phyloP scores from a whole-genome alignment of 1,140 invertebrate genomes.

The Drosophila mauritiana region DNA sequence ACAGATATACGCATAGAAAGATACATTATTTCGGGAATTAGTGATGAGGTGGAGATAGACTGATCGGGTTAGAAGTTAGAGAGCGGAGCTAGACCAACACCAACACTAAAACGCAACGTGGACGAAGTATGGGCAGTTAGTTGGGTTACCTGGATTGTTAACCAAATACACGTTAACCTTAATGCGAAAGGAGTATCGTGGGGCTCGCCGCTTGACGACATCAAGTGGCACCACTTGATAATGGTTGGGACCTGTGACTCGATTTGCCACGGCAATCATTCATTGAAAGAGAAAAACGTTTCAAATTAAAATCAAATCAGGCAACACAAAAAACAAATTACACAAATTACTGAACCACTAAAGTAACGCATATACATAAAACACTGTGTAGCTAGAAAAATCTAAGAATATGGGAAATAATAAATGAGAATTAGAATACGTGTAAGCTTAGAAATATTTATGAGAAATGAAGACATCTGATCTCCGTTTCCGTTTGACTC shows the following conservation, averaged over 20 bases:
- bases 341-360: constrained; percentile 32
- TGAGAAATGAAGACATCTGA: neutral
- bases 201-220: constrained; percentile 76
- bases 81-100: constrained; percentile 22
- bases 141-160: constrained; percentile 82
- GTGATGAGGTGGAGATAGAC: constrained; percentile 8
- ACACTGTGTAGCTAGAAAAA: neutral
- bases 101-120: constrained; percentile 19
- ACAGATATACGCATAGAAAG: neutral
- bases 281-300: constrained; percentile 48
- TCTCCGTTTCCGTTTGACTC: neutral
- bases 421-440: neutral
- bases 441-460: neutral
- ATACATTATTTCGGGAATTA: constrained; percentile 6
- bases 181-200: constrained; percentile 82
- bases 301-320: constrained; percentile 59
- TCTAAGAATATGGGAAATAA: constrained; percentile 8
- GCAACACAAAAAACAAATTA: constrained; percentile 19
- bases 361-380: constrained; percentile 17
- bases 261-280: constrained; percentile 38
- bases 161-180: constrained; percentile 79
- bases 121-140: constrained; percentile 47
- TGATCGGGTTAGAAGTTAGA: constrained; percentile 1
- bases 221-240: constrained; percentile 80
- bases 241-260: constrained; percentile 69